Percentiles rank a stretch among this genome's conserved stretches.
Evolutionary conservation across 2,888 invertebrate genomes (phyloP).

Genomic region (Mystacides longicornis): DNA sequence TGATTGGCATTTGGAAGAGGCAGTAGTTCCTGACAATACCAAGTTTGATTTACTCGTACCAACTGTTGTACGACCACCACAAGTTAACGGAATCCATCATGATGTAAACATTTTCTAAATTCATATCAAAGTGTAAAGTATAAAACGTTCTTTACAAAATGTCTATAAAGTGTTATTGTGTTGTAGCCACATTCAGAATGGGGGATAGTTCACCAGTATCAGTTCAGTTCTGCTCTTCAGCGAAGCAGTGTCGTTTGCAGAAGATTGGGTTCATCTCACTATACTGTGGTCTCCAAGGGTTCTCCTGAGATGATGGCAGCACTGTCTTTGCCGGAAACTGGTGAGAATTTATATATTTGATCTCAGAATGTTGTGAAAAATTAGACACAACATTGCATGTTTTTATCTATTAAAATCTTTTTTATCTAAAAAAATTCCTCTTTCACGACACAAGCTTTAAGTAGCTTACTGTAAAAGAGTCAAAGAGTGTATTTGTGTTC

Average conservation of each 20-base stretch:
- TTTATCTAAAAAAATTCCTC: too few species aligned
- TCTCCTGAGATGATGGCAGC: conserved; percentile 87
- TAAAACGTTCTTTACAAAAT: too few species aligned
- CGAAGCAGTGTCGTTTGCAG: conserved; percentile 85
- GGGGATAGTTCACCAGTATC: conserved; percentile 79
- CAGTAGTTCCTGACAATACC: conserved; percentile 71
- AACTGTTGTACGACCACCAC: conserved; percentile 67
- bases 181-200: conserved; percentile 46
- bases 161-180: neutral
- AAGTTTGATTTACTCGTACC: conserved; percentile 85
- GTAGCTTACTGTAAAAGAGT: too few species aligned
- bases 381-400: too few species aligned
- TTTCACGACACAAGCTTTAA: too few species aligned
- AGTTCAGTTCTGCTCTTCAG: conserved; percentile 81
- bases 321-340: conserved; percentile 64
- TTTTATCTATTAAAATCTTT: too few species aligned
- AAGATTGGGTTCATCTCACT: conserved; percentile 62
- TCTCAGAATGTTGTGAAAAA: too few species aligned
- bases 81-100: neutral
- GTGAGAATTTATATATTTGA: conserved; percentile 32
- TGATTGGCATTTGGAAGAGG: conserved; percentile 84
- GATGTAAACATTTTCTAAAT: neutral
- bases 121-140: neutral
- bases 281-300: conserved; percentile 83
- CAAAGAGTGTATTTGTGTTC: too few species aligned